These are phyloP conservation scores for Scrobipalpa atriplicella DNA, from an alignment of 2,888 invertebrate species.

Conservation along the genomic window DNA sequence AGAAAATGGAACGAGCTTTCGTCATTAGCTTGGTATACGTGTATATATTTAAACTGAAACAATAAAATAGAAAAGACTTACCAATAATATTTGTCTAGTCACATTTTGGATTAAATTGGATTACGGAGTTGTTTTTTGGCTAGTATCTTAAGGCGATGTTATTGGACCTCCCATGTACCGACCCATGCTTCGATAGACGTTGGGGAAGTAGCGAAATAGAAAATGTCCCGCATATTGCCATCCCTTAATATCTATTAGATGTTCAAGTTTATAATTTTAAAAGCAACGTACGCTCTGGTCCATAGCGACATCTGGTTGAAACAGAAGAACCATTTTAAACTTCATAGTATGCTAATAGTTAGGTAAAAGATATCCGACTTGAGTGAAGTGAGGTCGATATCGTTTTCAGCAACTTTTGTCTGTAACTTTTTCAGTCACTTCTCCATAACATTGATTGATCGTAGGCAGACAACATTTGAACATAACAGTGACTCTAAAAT, in stretches of 20 bases:
- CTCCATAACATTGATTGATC: no score
- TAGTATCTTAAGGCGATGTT: conserved; percentile 50
- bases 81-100: conserved; percentile 33
- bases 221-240: conserved; percentile 47
- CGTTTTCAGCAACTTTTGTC: no score
- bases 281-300: conserved; percentile 5
- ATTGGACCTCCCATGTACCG: conserved; percentile 44
- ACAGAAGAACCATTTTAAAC: not conserved
- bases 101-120: conserved; percentile 19
- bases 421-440: no score
- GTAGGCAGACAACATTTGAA: no score
- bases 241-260: conserved; percentile 34
- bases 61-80: conserved; percentile 32
- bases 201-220: conserved; percentile 50
- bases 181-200: conserved; percentile 62
- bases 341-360: no score
- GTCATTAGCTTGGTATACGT: conserved; percentile 73
- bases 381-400: not conserved
- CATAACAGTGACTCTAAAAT: not conserved
- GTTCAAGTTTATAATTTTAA: not conserved
- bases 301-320: not conserved
- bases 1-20: conserved; percentile 77
- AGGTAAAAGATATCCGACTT: not conserved
- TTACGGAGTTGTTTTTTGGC: conserved; percentile 30
- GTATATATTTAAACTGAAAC: conserved; percentile 30